Evolutionary conservation across 2,888 invertebrate genomes (phyloP), one percentile per base, ranked within the genome.

Genomic region (Alloplasta piceator): DNA sequence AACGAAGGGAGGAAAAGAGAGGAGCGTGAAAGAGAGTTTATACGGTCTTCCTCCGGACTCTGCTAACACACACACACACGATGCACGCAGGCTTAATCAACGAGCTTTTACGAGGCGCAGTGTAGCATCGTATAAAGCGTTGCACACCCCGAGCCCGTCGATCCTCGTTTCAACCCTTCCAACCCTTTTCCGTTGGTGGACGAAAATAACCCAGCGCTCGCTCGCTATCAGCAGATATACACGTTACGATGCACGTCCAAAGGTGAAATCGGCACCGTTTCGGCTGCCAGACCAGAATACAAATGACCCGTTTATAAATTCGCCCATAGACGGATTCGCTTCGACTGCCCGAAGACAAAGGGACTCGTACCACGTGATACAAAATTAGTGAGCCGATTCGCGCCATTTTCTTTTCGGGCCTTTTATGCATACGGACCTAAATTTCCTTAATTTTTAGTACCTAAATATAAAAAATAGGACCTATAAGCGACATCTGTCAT

Each of bases 21-120:
- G 64, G 10, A 46, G 60, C 66, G 46, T 12, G 14, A 56, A 38
- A 38, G 43, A 73, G 46, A 58, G 46, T 48, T 43, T 70, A 66
- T 74, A 60, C 36, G 68, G 64, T 71, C 55, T 52, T 14, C 74
- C n/a, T 36, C 1, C 56, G 26, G 7, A 5, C 61, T 63, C 52
- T 72, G 55, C 55, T 14, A 60, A 16, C 67, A 61, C 26, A 26
- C n/a, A 78, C 74, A 71, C 73, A 50, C 36, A 64, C 64, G 41
- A 52, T 71, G 72, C 74, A 78, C 82, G 79, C 80, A 80, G 77
- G 82, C 79, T 82, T 80, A 82, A 82, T 83, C 82, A 83, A 82
- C 77, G 79, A 77, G 83, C 82, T 82, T 83, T 83, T 82, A 83
- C 76, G 82, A 80, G 77, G 64, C 63, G 50, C 77, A 64, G 71